Evolutionary conservation across 1,140 invertebrate species (phyloP), one percentile per base, ranked within the genome.

Genomic region (Drosophila virilis): DNA sequence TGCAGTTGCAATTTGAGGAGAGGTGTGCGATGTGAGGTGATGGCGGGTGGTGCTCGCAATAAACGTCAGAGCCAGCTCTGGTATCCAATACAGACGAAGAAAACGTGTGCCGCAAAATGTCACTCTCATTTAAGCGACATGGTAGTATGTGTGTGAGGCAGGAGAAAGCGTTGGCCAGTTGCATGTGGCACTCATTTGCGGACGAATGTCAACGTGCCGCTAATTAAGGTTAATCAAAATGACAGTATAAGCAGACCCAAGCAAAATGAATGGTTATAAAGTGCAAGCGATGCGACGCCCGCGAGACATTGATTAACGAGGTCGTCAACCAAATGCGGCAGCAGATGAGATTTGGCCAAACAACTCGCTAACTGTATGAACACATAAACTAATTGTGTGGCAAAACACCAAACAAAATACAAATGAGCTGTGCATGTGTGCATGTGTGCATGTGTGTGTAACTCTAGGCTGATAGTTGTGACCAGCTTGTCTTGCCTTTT

Each of bases 181-280:
- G 48, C 40, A 57, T 62, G 66, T 33, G 58, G 8, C 52, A 69
- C 40, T 67, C 62, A 69, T 66, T 75, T 77, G 62, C 51, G 48
- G 60, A 76, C 67, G 76, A 80, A 67, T 88, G 79, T 77, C 79
- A 82, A 74, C 79, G 78, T 55, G 69, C 85, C 58, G 55, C 74
- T 88, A 89, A 88, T 88, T 88, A 88, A 84, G 77, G 83, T 84
- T 88, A 88, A 84, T 88, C 77, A 89, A 88, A 88, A 89, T 76
- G 73, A 79, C 79, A 80, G 80, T 10, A 67, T 6, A 37, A 42
- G n/a, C 33, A 48, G 12, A 46, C 46, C 52, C 8, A 50, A 67
- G 55, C 46, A 58, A 80, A 78, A 61, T 62, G 43, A 72, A 85
- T 60, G 67, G 46, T 51, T 61, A 65, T 73, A 70, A 67, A 67